Conservation (phyloP, 2,113 vertebrate species). For the Anguilla rostrata region DNA sequence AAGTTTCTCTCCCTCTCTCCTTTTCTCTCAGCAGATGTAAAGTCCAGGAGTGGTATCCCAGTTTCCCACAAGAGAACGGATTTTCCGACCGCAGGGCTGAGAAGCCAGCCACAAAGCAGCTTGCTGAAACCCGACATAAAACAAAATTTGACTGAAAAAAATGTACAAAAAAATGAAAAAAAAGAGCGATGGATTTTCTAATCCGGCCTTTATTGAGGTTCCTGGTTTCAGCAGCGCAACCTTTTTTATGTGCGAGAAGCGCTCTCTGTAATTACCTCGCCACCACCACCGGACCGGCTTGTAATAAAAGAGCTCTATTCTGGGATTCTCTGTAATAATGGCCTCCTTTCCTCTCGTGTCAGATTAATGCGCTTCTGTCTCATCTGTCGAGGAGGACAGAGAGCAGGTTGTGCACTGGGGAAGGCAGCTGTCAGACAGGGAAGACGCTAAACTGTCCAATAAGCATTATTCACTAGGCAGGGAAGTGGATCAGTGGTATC, state of each 20-base stretch:
- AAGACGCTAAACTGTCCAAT: conserved; percentile 29
- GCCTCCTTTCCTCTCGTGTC: conserved; percentile 74
- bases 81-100: conserved; percentile 76
- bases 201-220: conserved; percentile 83
- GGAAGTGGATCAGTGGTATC: neutral
- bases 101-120: conserved; percentile 75
- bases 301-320: conserved; percentile 81
- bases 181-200: conserved; percentile 77
- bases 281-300: conserved; percentile 74
- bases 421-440: conserved; percentile 36
- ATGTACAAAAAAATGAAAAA: conserved; percentile 68
- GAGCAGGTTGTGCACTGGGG: conserved; percentile 24
- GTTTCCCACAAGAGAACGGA: conserved; percentile 77
- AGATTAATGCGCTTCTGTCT: conserved; percentile 56
- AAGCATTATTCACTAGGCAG: neutral
- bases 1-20: conserved; percentile 24
- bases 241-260: conserved; percentile 81
- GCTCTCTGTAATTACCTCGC: conserved; percentile 79
- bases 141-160: conserved; percentile 55
- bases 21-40: conserved; percentile 75
- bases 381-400: conserved; percentile 29
- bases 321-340: conserved; percentile 83
- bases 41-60: conserved; percentile 73
- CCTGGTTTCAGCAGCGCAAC: conserved; percentile 75
- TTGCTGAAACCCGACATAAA: conserved; percentile 61